Percentiles rank a stretch among this genome's conserved stretches.
phyloP scores from a whole-genome alignment of 1,140 invertebrate species.

The Eueides isabella region DNA sequence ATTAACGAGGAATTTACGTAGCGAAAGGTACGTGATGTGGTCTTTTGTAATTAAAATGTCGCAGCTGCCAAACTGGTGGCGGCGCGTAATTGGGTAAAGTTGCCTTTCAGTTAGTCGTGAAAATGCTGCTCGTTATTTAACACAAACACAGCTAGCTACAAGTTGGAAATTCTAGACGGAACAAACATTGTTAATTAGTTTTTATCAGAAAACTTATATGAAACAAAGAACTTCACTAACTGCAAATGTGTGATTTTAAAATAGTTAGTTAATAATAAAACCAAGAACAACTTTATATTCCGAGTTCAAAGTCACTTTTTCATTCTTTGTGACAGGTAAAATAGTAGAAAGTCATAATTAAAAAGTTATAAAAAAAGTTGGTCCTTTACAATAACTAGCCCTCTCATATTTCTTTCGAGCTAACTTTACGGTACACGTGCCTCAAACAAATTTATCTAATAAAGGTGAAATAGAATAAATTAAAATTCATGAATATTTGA shows the following conservation, averaged over 20 bases:
- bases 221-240: not conserved
- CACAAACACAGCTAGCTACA: not conserved
- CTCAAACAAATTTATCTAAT: not conserved
- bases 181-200: not conserved
- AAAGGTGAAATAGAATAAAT: not conserved
- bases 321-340: not conserved
- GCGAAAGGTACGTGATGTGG: slow-evolving; percentile 16
- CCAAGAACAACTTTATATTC: no score
- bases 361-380: no score
- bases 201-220: not conserved
- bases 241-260: not conserved
- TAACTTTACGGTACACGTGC: not conserved
- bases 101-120: not conserved
- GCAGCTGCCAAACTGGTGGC: slow-evolving; percentile 15
- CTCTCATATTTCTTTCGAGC: not conserved
- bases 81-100: slow-evolving; percentile 21
- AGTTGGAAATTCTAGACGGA: not conserved
- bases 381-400: not conserved
- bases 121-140: not conserved
- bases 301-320: not conserved
- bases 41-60: slow-evolving; percentile 29
- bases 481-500: no score
- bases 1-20: slow-evolving; percentile 14
- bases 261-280: no score
- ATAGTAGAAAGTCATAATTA: not conserved